Evolutionary conservation across 2,888 invertebrate genomes (phyloP).

Genomic region (Autographa gamma): DNA sequence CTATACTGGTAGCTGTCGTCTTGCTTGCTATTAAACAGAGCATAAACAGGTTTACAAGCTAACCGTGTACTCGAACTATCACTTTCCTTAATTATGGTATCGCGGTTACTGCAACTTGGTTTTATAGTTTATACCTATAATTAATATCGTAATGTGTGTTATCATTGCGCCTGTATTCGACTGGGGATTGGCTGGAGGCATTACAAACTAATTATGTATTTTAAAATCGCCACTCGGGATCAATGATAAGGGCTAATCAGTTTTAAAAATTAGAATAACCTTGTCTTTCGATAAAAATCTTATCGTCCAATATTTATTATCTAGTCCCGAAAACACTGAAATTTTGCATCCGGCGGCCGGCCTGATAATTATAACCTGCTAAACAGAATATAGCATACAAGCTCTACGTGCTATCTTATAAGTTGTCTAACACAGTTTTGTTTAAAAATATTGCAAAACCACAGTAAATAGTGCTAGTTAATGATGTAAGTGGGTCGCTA

Average conservation of each 20-base stretch:
- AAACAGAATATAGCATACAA: neutral
- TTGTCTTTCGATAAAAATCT: neutral
- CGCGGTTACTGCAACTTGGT: constrained; percentile 1
- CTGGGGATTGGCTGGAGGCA: neutral
- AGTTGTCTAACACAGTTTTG: constrained; percentile 28
- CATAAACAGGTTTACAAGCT: constrained; percentile 33
- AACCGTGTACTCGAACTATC: constrained; percentile 18
- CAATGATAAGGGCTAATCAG: neutral
- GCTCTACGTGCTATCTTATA: neutral
- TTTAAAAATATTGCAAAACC: constrained; percentile 35
- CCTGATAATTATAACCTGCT: neutral
- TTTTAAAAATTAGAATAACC: neutral
- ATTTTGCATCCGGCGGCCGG: neutral
- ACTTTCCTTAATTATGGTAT: constrained; percentile 13
- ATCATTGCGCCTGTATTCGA: neutral
- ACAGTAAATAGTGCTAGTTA: constrained; percentile 34
- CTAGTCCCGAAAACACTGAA: neutral
- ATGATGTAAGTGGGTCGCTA: constrained; percentile 42
- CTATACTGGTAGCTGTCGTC: constrained; percentile 8
- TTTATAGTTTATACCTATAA: neutral
- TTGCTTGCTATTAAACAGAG: constrained; percentile 35
- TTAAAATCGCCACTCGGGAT: neutral
- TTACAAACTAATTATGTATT: too few species aligned
- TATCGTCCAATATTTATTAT: neutral
- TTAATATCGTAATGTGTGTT: neutral